Evolutionary conservation across 2,888 invertebrate genomes (phyloP), one percentile per base, ranked within the genome.

Genomic region (Gastracanthus pulcherrimus): DNA sequence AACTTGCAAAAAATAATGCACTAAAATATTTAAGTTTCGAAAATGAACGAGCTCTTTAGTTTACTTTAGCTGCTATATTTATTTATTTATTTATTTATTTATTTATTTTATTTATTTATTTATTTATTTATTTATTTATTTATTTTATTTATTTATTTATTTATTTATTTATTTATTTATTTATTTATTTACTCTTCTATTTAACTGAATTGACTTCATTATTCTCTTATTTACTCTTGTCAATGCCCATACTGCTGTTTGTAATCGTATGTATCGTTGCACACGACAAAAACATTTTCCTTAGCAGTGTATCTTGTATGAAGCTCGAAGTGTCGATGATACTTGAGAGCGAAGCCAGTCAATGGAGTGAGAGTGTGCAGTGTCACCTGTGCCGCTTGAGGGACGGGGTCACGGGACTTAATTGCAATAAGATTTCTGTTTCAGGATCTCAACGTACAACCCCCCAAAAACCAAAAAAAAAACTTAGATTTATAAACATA

Each of bases 341-440:
- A n/a, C 60, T 70, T 69, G 45, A 19, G 31, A 75, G 23, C 23
- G 26, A 70, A 62, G 26, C 58, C 55, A 72, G 26, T 48, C 36
- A 67, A 81, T n/a, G 71, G 64, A 76, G n/a, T 70, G 41, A 76
- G 19, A 26, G 34, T 55, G 55, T 60, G 66, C 69, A 78, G 41
- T 36, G 45, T 71, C 60, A 41, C 51, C 78, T 62, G 67, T 41
- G 76, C 45, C 64, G 60, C 41, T 80, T 72, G 13, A 26, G 71
- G 66, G 71, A 31, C 48, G 60, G 79, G 66, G 58, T 55, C 41
- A 13, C 6, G 29, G 36, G 58, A 71, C 3, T 77, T 78, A 81
- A 78, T 66, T 67, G 4, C 0, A 58, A 81, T 70, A 2, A 64
- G 51, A 34, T 90, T 91, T 91, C 87, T 91, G 91, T 91, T 91